phyloP scores from a whole-genome alignment of 23 tunicate species.

The Ascidia mentula region DNA sequence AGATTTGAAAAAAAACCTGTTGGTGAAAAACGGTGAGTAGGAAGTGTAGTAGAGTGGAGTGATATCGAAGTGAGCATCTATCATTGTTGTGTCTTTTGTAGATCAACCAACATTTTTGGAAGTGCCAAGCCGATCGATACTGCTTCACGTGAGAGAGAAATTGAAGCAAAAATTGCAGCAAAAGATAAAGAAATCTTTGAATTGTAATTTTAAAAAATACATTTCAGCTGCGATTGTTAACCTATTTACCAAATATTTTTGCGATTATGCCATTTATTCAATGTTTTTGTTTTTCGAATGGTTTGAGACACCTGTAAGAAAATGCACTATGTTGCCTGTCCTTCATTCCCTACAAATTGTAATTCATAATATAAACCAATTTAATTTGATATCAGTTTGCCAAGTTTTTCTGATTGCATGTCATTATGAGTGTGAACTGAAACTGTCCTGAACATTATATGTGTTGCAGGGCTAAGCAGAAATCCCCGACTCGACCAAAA shows the following conservation, averaged over 20 bases:
- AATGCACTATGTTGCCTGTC: too few relatives aligned
- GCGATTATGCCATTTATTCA: background rate
- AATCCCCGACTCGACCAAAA: background rate
- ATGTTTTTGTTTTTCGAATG: too few relatives aligned
- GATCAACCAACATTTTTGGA: constrained; percentile 93
- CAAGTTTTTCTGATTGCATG: too few relatives aligned
- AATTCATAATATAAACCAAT: too few relatives aligned
- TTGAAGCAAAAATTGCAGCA: constrained; percentile 71
- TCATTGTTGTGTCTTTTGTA: background rate
- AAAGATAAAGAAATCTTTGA: constrained; percentile 38
- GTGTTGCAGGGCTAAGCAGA: background rate
- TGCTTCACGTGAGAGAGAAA: constrained; percentile 53
- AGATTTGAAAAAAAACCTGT: background rate
- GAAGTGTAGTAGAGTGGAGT: too few relatives aligned
- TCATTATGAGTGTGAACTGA: too few relatives aligned
- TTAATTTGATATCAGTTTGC: too few relatives aligned
- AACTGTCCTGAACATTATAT: too few relatives aligned
- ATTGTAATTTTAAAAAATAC: background rate
- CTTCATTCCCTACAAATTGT: too few relatives aligned
- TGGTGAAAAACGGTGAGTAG: background rate
- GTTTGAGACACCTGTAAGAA: too few relatives aligned
- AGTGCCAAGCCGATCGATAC: constrained; percentile 98
- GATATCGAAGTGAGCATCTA: background rate
- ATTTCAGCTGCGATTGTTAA: too few relatives aligned
- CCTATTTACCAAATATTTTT: background rate